Conservation (phyloP, 2,797 vertebrate genomes). For the Vireo griseus region DNA sequence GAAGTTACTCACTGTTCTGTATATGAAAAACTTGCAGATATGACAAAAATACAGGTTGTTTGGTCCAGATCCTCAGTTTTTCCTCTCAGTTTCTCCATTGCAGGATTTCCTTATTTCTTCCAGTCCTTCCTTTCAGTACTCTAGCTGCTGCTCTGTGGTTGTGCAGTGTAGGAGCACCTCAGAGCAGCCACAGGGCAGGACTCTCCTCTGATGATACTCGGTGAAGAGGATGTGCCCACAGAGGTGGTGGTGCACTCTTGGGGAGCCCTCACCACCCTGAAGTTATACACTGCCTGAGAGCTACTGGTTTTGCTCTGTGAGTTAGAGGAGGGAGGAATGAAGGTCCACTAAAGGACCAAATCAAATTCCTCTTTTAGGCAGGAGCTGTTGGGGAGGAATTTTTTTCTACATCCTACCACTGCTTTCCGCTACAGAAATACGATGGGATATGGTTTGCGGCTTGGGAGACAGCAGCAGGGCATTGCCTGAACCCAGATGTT, state of each 20-base stretch:
- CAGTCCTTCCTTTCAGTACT: not conserved
- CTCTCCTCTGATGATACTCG: not conserved
- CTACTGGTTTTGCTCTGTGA: not conserved
- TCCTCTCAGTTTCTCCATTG: not conserved
- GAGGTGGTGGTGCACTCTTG: not conserved
- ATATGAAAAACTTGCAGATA: not conserved
- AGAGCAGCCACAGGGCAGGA: not conserved
- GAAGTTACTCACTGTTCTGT: not conserved
- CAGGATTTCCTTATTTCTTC: not conserved
- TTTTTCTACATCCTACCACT: not conserved
- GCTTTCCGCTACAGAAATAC: not conserved
- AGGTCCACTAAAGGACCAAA: not conserved
- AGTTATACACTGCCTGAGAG: not conserved
- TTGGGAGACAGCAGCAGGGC: not conserved
- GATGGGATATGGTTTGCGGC: not conserved
- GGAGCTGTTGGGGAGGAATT: not conserved
- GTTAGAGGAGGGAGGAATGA: not conserved
- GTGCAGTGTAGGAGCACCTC: not conserved
- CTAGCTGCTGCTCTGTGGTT: not conserved
- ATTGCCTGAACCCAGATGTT: not conserved
- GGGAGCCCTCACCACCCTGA: not conserved
- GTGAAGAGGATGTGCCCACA: fast-evolving
- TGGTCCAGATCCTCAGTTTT: not conserved
- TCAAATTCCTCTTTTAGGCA: not conserved
- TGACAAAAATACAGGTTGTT: not conserved